Base-by-base conservation (phyloP, 2,797 vertebrate species). In the Siniperca scherzeri region DNA sequence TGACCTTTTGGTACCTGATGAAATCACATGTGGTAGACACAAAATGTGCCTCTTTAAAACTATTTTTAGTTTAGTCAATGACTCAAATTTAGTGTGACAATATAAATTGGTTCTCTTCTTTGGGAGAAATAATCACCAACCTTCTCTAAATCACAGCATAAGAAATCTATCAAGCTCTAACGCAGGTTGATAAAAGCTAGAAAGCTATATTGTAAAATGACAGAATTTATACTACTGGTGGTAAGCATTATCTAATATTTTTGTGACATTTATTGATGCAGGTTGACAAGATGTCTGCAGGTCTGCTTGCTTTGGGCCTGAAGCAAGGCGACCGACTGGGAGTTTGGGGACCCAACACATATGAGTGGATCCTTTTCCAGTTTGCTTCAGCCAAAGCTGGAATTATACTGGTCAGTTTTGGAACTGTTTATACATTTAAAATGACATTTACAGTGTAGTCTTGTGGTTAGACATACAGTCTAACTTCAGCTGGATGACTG, bases 281-380 rank as follows among this genome's bases (percentile, higher is more conserved):
- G 98, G 97, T 97, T 55, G 96, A 98, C 66, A 94, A 89, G 50
- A 88, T 93, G 25, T 97, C 98, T 65, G 94, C 97, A 50, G 98
- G 97, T 42, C 96, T 99, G 48, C 92, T 98, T 52, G 97, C 97
- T 53, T 86, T 98, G 17, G 97, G 97, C 11, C 91, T 99, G 85
- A 82, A 91, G 78, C 96, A 85, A 68, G 97, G 97, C 0, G 97
- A 98, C 85, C 89, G 97, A 0, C 94, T 99, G 17, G 98, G 97
- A 27, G 94, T 99, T 85, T 99, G 97, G 97, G 96, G 96, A n/a
- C 97, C 97, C 55, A 99, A 98, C 80, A 96, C 70, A 7, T 98
- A 98, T 0, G 96, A 97, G 5, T 99, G 98, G 97, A 94, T 97
- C 82, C 95, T 99, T 42, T 95, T 97, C 85, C 97, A 98, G 89